Evolutionary conservation across 1,140 invertebrate genomes (phyloP).

Genomic region (Fopius arisanus): DNA sequence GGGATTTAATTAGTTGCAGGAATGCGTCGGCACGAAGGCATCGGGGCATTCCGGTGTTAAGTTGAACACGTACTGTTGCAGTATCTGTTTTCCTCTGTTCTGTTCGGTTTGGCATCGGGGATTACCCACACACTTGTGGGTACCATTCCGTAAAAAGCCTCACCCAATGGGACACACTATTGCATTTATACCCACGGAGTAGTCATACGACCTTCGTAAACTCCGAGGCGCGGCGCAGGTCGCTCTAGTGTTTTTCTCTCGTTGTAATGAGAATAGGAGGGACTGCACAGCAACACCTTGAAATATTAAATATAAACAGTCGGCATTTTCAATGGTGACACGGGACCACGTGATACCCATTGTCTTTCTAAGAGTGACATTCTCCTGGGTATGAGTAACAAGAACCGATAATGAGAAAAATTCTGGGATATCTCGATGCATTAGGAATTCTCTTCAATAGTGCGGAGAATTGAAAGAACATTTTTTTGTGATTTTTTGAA

Average conservation of each 20-base stretch:
- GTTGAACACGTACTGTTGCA: conserved; percentile 42
- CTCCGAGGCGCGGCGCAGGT: conserved; percentile 31
- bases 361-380: neutral
- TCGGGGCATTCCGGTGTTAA: conserved; percentile 46
- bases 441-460: no score
- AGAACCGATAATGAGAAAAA: no score
- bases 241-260: conserved; percentile 10
- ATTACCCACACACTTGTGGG: neutral
- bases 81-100: neutral
- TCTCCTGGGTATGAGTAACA: no score
- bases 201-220: conserved; percentile 44
- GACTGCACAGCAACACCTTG: neutral
- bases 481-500: no score
- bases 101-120: neutral
- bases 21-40: conserved; percentile 47
- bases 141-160: conserved; percentile 1
- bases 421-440: no score
- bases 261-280: neutral
- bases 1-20: conserved; percentile 53
- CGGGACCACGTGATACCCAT: neutral
- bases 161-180: conserved; percentile 39
- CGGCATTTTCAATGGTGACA: neutral
- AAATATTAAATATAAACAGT: neutral
- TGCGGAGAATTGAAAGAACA: no score
- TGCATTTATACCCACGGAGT: conserved; percentile 26